A percentile compares a stretch with the other conserved stretches of the same genome.
These are phyloP conservation scores for Drosophila ficusphila DNA, from an alignment of 1,140 invertebrate genomes.

Conservation along the genomic window DNA sequence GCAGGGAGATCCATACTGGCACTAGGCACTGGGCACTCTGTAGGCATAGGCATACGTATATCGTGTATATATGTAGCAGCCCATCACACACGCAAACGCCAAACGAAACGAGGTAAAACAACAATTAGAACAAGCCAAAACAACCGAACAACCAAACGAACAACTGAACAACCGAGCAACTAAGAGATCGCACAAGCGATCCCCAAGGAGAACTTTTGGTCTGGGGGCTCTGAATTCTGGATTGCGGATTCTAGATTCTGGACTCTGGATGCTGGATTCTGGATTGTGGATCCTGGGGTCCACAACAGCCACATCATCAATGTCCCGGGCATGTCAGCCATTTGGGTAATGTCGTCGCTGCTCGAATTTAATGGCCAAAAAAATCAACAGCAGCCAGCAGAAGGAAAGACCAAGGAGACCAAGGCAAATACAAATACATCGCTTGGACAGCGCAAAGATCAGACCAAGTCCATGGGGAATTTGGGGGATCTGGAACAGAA, in stretches of 20 bases:
- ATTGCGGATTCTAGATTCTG: background rate
- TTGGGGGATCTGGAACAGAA: background rate
- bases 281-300: background rate
- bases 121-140: slow-evolving; percentile 77
- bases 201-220: slow-evolving; percentile 6
- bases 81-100: slow-evolving; percentile 45
- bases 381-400: slow-evolving; percentile 7
- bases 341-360: slow-evolving; percentile 72
- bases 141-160: slow-evolving; percentile 31
- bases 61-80: background rate
- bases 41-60: slow-evolving; percentile 3
- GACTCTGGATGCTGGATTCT: background rate
- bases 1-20: slow-evolving; percentile 13
- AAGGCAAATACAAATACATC: too few species aligned
- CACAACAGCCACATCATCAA: slow-evolving; percentile 59
- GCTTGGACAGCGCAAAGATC: background rate
- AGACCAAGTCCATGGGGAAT: slow-evolving; percentile 7
- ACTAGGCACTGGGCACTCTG: too few species aligned
- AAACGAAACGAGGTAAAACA: slow-evolving; percentile 67
- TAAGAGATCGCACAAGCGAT: slow-evolving; percentile 25
- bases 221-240: background rate
- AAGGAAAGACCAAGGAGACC: background rate
- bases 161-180: background rate
- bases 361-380: slow-evolving; percentile 51
- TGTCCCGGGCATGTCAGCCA: slow-evolving; percentile 72